phyloP scores from a whole-genome alignment of 2,797 vertebrate species.

The Ctenopoma kingsleyae region DNA sequence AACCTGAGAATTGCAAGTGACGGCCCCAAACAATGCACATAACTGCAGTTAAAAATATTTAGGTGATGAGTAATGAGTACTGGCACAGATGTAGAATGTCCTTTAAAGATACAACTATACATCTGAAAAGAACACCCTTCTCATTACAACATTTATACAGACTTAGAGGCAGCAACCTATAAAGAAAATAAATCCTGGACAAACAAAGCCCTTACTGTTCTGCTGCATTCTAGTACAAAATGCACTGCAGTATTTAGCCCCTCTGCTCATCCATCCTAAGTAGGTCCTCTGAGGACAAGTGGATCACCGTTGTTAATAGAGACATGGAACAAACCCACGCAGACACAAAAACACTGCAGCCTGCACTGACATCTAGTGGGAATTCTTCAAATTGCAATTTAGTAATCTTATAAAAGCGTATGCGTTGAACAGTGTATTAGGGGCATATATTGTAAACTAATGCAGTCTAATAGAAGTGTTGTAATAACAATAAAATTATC shows the following conservation, averaged over 20 bases:
- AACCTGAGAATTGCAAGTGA: conserved; percentile 40
- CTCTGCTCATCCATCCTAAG: conserved; percentile 74
- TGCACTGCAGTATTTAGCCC: conserved; percentile 72
- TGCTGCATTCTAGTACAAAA: conserved; percentile 61
- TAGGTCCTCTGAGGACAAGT: conserved; percentile 84
- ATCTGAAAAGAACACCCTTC: conserved; percentile 39
- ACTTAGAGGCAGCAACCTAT: conserved; percentile 45
- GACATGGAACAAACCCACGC: conserved; percentile 41
- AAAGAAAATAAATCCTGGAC: conserved; percentile 46
- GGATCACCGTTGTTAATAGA: conserved; percentile 73
- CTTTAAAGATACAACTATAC: conserved; percentile 12
- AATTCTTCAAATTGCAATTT: background rate
- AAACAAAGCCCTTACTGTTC: conserved; percentile 44
- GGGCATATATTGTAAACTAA: background rate
- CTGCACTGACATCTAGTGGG: conserved; percentile 81
- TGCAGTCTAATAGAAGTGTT: background rate
- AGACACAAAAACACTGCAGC: conserved; percentile 19
- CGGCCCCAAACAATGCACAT: conserved; percentile 15
- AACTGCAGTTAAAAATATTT: conserved; percentile 23
- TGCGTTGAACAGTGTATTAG: background rate
- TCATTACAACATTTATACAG: conserved; percentile 30
- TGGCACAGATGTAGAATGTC: conserved; percentile 29
- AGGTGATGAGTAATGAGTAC: conserved; percentile 21
- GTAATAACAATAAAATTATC: background rate
- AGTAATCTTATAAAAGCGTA: background rate